Base-by-base conservation (phyloP, 2,888 invertebrate species). In the Rutpela maculata region DNA sequence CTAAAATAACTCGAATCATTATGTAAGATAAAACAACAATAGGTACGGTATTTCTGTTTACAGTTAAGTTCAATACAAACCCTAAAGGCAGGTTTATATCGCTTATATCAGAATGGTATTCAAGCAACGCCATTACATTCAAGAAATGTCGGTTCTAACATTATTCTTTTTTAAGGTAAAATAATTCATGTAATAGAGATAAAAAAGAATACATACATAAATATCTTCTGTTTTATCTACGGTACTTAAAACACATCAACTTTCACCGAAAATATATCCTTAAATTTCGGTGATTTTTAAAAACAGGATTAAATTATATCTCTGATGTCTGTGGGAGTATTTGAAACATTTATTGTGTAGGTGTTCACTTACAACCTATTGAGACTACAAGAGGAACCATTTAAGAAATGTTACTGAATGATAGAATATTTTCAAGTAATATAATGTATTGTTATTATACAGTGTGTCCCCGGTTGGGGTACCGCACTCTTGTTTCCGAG, bases 251-350 rank as follows among this genome's bases (percentile, higher is more conserved):
- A 50, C 50, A n/a, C n/a, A n/a, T n/a, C 50, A n/a, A 50, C 50
- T 50, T 50, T 50, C 43, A 12, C 43, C 50, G 50, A 50, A n/a
- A n/a, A 50, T 35, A n/a, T 50, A n/a, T n/a, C n/a, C n/a, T 5
- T 50, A 50, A 50, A n/a, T 50, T 15, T 50, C 50, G 50, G 50
- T 43, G 43, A 43, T 50, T 50, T 50, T 50, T 50, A 50, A 50
- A 50, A 50, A 50, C n/a, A 50, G n/a, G 6, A n/a, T 50, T 50
- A 50, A 50, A 17, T 15, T 50, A 50, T 50, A 43, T 43, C 43
- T 50, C n/a, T n/a, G 9, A 35, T 35, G n/a, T n/a, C 15, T 50
- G 50, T 50, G 50, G 50, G 50, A n/a, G 50, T 50, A 7, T n/a
- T 50, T 50, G n/a, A 50, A 50, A 50, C 50, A 50, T 50, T 50